These are phyloP conservation scores for Trissolcus brochymenae DNA, from an alignment of 2,888 invertebrate genomes.

Conservation along the genomic window DNA sequence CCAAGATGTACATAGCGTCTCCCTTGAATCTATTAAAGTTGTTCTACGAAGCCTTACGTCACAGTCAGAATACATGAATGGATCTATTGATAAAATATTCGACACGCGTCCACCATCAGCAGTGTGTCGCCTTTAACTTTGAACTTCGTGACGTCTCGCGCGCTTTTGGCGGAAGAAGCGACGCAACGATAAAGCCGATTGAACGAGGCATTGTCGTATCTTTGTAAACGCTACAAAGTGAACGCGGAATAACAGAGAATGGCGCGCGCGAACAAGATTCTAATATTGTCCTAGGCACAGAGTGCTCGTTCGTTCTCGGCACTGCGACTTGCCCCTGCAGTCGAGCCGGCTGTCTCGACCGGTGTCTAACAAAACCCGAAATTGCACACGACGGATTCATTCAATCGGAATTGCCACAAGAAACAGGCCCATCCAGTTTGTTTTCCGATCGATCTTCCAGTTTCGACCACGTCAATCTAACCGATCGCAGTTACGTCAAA, in stretches of 20 bases:
- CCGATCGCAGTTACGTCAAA: too few species aligned
- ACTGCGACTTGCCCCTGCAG: slow-evolving; percentile 63
- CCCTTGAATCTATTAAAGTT: slow-evolving; percentile 25
- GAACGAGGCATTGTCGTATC: not conserved
- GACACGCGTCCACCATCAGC: slow-evolving; percentile 11
- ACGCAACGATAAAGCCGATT: not conserved
- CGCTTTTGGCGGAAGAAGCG: slow-evolving; percentile 12
- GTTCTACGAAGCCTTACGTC: slow-evolving; percentile 25
- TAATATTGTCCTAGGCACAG: slow-evolving; percentile 74
- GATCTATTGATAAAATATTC: slow-evolving; percentile 41
- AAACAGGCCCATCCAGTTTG: too few species aligned
- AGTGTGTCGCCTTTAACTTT: slow-evolving; percentile 25
- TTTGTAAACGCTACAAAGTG: slow-evolving; percentile 8
- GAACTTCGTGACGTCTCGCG: slow-evolving; percentile 20
- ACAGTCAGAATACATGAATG: slow-evolving; percentile 30
- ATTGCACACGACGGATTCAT: slow-evolving; percentile 17
- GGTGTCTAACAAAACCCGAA: slow-evolving; percentile 43
- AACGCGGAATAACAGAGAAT: slow-evolving; percentile 47
- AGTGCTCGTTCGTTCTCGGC: slow-evolving; percentile 60
- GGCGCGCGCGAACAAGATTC: slow-evolving; percentile 63
- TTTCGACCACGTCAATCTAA: too few species aligned
- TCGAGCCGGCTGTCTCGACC: slow-evolving; percentile 64
- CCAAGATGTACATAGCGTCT: not conserved
- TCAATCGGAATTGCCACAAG: not conserved
- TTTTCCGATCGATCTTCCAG: too few species aligned